A percentile compares a stretch with the other conserved stretches of the same genome.
Evolutionary conservation across 2,888 invertebrate genomes (phyloP).

Genomic region (Trissoscelio sp.): DNA sequence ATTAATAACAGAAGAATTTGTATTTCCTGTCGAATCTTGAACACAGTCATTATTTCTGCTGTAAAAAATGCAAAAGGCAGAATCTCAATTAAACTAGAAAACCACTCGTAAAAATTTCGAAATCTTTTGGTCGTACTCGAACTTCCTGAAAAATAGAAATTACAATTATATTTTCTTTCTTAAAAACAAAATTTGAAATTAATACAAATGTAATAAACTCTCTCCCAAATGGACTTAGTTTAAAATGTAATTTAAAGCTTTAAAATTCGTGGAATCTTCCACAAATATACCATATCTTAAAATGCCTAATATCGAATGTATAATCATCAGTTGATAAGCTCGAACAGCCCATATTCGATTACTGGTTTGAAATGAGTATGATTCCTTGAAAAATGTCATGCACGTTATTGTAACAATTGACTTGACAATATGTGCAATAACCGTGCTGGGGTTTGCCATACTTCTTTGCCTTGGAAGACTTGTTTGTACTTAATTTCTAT

Average conservation of each 20-base stretch:
- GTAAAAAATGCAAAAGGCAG: slow-evolving; percentile 80
- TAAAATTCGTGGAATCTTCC: too few relatives aligned
- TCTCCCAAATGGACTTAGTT: too few relatives aligned
- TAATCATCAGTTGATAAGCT: slow-evolving; percentile 79
- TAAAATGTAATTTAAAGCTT: too few relatives aligned
- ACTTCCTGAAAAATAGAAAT: slow-evolving; percentile 73
- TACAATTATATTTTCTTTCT: background rate
- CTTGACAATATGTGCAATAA: slow-evolving; percentile 79
- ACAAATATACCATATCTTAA: slow-evolving; percentile 81
- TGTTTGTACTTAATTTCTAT: slow-evolving; percentile 31
- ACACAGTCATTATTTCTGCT: slow-evolving; percentile 77
- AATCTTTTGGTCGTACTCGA: slow-evolving; percentile 75
- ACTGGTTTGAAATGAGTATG: slow-evolving; percentile 72
- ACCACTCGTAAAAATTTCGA: slow-evolving; percentile 78
- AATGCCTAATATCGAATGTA: slow-evolving; percentile 79
- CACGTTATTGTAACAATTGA: slow-evolving; percentile 77
- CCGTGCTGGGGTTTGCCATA: slow-evolving; percentile 79
- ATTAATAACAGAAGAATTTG: slow-evolving; percentile 76
- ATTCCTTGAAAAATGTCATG: slow-evolving; percentile 75
- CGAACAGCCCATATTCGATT: slow-evolving; percentile 77
- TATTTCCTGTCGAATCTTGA: slow-evolving; percentile 74
- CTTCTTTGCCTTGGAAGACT: slow-evolving; percentile 53
- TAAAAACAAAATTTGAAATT: slow-evolving; percentile 2
- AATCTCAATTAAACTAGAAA: slow-evolving; percentile 77
- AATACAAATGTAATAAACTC: too few relatives aligned